phyloP scores from a whole-genome alignment of 2,113 vertebrate species.

The Poeciliopsis prolifica region DNA sequence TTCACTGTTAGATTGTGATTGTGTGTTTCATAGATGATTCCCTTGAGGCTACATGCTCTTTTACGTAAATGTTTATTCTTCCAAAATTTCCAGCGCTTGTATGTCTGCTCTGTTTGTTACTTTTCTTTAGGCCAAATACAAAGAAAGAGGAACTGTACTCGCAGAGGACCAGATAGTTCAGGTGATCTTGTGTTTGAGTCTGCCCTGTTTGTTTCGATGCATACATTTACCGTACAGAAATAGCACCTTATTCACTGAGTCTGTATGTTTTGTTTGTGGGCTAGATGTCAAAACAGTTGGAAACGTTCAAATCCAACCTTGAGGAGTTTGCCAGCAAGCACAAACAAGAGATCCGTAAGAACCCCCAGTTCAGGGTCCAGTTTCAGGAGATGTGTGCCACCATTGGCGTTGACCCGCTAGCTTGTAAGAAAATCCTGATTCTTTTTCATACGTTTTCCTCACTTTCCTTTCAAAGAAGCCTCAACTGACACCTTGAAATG shows the following conservation, averaged over 20 bases:
- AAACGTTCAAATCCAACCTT: slow-evolving; percentile 92
- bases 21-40: not conserved
- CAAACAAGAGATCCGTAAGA: slow-evolving; percentile 96
- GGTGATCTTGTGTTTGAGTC: slow-evolving; percentile 72
- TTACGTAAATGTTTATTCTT: not conserved
- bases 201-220: not conserved
- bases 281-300: slow-evolving; percentile 97
- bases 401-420: slow-evolving; percentile 94
- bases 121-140: slow-evolving; percentile 89
- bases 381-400: slow-evolving; percentile 99
- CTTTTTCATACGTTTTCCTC: not conserved
- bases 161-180: slow-evolving; percentile 94
- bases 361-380: slow-evolving; percentile 90
- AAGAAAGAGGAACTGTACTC: slow-evolving; percentile 93
- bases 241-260: not conserved
- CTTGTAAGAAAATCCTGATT: slow-evolving; percentile 84
- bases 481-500: not conserved
- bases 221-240: not conserved
- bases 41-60: not conserved
- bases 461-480: not conserved
- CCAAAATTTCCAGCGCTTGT: fast-evolving
- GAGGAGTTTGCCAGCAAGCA: slow-evolving; percentile 98
- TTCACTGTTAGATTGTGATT: not conserved
- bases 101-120: not conserved
- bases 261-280: not conserved